These are phyloP conservation scores for Grantiella picta DNA, from an alignment of 2,113 vertebrate genomes.

Conservation along the genomic window DNA sequence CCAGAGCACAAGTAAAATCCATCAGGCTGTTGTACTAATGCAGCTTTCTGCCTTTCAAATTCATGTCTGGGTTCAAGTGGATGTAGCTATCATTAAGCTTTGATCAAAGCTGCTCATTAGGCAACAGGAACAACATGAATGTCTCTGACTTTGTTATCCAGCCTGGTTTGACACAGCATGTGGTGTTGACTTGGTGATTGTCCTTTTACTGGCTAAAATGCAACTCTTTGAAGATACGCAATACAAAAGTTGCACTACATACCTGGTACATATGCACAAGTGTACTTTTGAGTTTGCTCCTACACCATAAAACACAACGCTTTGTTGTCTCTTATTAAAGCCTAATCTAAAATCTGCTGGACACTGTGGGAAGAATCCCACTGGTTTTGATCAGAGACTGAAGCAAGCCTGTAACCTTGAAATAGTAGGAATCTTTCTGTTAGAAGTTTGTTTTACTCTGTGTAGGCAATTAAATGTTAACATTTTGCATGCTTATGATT, in stretches of 20 bases:
- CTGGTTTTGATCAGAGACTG: not conserved
- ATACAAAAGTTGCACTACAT: not conserved
- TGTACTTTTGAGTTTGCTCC: not conserved
- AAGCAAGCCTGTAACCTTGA: not conserved
- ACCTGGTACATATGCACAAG: not conserved
- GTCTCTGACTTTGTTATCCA: not conserved
- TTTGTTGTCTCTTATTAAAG: not conserved
- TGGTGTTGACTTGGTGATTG: not conserved
- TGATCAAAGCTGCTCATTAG: not conserved
- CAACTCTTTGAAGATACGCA: not conserved
- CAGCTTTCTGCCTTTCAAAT: not conserved
- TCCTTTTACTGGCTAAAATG: not conserved
- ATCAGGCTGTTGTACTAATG: not conserved
- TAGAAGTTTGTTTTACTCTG: not conserved
- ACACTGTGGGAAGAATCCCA: not conserved
- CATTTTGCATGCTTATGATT: not conserved
- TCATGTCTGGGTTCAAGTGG: not conserved
- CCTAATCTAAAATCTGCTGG: not conserved
- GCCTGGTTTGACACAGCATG: not conserved
- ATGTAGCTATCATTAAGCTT: not conserved
- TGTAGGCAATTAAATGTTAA: not conserved
- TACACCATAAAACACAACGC: not conserved
- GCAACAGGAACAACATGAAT: not conserved
- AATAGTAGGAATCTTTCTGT: not conserved
- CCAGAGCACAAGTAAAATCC: slow-evolving; percentile 79